Conservation (phyloP, 2,888 invertebrate genomes). For the Catocala sponsa region DNA sequence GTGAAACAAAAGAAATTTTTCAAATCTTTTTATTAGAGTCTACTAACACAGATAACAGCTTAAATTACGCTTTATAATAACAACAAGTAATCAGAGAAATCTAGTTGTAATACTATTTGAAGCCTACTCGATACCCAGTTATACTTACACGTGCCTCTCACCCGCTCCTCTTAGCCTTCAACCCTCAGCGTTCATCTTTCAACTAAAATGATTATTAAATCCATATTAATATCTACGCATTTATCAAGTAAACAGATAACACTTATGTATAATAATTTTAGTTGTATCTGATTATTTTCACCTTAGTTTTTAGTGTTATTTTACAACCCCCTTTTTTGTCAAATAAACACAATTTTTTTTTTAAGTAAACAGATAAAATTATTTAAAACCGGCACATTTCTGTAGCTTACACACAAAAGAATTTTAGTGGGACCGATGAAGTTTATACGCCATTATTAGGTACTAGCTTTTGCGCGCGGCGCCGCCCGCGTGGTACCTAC, state of each 20-base stretch:
- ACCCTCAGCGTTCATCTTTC: slow-evolving; percentile 8
- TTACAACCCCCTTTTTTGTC: no score
- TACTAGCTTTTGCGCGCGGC: no score
- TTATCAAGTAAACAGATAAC: no score
- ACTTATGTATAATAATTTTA: no score
- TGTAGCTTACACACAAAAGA: slow-evolving; percentile 18
- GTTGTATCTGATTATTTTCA: no score
- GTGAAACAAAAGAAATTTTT: no score
- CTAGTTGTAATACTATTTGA: slow-evolving; percentile 10
- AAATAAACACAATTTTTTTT: no score
- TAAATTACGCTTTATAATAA: background rate
- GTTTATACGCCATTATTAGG: slow-evolving; percentile 41
- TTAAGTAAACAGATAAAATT: slow-evolving; percentile 4
- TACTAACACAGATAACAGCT: background rate
- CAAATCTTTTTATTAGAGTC: no score
- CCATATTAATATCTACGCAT: slow-evolving; percentile 9
- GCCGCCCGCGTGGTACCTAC: no score
- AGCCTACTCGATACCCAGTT: slow-evolving; percentile 2
- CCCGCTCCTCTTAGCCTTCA: slow-evolving; percentile 4
- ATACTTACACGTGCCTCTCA: slow-evolving; percentile 18
- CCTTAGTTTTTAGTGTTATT: no score
- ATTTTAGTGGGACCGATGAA: slow-evolving; percentile 41
- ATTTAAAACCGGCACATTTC: background rate
- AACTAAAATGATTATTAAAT: slow-evolving; percentile 18
- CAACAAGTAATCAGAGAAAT: background rate